Conservation (phyloP, 2,888 invertebrate species). For the Lepeophtheirus nordmannii region DNA sequence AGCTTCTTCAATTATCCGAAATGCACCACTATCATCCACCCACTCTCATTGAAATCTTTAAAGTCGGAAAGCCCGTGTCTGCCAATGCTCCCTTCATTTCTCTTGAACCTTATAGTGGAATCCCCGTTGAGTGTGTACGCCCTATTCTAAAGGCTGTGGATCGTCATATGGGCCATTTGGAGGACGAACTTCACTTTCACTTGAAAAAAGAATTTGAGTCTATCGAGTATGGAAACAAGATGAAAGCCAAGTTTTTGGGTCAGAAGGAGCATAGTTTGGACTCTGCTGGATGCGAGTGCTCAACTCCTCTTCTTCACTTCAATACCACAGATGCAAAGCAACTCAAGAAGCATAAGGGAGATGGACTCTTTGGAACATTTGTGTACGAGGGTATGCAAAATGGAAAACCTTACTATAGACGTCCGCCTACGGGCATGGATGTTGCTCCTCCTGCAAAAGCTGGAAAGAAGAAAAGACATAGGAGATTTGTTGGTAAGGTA, state of each 20-base stretch:
- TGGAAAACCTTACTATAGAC: constrained; percentile 11
- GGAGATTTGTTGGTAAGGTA: constrained; percentile 13
- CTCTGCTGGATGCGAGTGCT: constrained; percentile 13
- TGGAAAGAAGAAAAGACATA: background rate
- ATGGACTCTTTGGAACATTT: constrained; percentile 8
- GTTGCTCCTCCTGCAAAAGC: background rate
- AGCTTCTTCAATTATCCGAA: constrained; percentile 1
- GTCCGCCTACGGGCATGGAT: background rate
- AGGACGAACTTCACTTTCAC: constrained; percentile 12
- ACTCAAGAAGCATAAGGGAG: background rate
- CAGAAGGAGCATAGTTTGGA: constrained; percentile 5
- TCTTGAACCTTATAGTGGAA: constrained; percentile 5
- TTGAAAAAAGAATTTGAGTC: constrained; percentile 5
- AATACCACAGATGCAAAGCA: constrained; percentile 8
- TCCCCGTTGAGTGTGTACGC: constrained; percentile 3
- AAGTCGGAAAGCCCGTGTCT: constrained; percentile 1
- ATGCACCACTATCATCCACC: constrained; percentile 19
- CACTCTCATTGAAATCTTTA: constrained; percentile 1
- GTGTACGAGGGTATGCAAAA: constrained; percentile 10
- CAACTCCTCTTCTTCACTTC: constrained; percentile 3
- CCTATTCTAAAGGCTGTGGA: constrained; percentile 12
- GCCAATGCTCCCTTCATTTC: background rate
- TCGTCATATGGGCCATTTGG: constrained; percentile 7
- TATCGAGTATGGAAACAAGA: background rate
- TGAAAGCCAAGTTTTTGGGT: background rate